These are phyloP conservation scores for Papilio helenus DNA, from an alignment of 1,140 invertebrate species.

Conservation along the genomic window DNA sequence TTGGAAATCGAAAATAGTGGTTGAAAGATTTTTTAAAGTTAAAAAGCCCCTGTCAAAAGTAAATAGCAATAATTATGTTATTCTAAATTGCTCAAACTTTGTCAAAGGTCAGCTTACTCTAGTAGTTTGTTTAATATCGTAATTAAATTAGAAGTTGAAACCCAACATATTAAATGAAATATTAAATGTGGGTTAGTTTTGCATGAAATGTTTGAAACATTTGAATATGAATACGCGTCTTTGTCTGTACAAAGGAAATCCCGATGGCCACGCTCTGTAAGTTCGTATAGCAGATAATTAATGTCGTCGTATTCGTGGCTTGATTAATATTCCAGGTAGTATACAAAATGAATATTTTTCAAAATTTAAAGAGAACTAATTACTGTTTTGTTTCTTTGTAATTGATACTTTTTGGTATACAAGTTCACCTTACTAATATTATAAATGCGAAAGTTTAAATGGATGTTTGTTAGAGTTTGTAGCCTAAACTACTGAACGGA, in stretches of 20 bases:
- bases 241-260: conserved; percentile 5
- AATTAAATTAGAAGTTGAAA: background rate
- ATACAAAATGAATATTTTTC: background rate
- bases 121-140: background rate
- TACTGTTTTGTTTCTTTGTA: background rate
- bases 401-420: background rate
- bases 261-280: conserved; percentile 22
- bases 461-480: too few species aligned
- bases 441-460: too few species aligned
- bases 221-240: conserved; percentile 29
- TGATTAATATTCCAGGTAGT: background rate
- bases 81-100: background rate
- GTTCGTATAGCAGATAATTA: conserved; percentile 7
- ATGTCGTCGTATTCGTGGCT: background rate
- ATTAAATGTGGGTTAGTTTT: background rate
- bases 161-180: background rate
- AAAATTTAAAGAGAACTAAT: background rate
- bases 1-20: too few species aligned
- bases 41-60: background rate
- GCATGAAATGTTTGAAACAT: conserved; percentile 1
- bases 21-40: too few species aligned
- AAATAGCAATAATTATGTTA: background rate
- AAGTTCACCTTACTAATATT: background rate
- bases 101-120: background rate
- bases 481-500: too few species aligned